These are phyloP conservation scores for Mimas tiliae DNA, from an alignment of 2,888 invertebrate species.

Conservation along the genomic window DNA sequence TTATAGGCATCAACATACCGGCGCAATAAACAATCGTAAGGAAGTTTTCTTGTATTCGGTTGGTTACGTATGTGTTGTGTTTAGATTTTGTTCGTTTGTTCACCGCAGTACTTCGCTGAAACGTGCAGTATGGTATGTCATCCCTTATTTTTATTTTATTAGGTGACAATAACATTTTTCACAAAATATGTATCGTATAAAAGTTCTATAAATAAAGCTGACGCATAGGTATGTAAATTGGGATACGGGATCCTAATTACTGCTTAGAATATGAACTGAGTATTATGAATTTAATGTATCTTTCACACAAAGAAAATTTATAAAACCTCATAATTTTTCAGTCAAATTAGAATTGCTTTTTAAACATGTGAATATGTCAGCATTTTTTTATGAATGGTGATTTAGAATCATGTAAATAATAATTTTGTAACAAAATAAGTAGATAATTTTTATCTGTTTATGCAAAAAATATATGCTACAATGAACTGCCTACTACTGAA, in stretches of 20 bases:
- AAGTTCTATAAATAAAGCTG: slow-evolving; percentile 67
- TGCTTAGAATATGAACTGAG: not conserved
- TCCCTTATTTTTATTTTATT: slow-evolving; percentile 21
- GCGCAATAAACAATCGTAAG: slow-evolving; percentile 46
- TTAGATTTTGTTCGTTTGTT: slow-evolving; percentile 53
- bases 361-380: too few relatives aligned
- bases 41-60: slow-evolving; percentile 38
- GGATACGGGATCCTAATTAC: not conserved
- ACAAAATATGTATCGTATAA: not conserved
- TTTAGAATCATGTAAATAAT: too few relatives aligned
- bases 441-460: too few relatives aligned
- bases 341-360: not conserved
- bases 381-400: too few relatives aligned
- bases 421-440: too few relatives aligned
- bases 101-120: slow-evolving; percentile 45
- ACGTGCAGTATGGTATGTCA: slow-evolving; percentile 63
- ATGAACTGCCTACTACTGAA: too few relatives aligned
- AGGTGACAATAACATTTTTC: not conserved
- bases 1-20: slow-evolving; percentile 2
- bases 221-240: slow-evolving; percentile 36
- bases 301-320: not conserved
- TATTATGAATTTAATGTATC: not conserved
- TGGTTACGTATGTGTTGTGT: slow-evolving; percentile 44
- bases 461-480: too few relatives aligned
- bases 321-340: not conserved